Base-by-base conservation (phyloP, 2,888 invertebrate species). In the Lithophane leautieri region DNA sequence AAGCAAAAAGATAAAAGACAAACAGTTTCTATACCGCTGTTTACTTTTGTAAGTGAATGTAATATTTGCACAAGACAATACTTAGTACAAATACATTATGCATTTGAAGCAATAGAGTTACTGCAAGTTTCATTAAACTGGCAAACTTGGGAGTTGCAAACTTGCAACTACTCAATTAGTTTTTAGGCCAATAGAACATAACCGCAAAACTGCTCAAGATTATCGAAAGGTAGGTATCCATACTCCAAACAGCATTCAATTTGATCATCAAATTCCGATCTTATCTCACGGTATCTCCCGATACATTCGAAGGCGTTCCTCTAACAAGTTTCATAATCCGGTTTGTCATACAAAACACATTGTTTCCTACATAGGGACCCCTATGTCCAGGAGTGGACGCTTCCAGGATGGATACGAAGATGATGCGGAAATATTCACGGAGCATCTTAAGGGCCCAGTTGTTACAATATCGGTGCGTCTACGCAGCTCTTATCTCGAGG, bases 31-130 rank as follows among this genome's bases (percentile, higher is more conserved):
- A 40, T 63, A 56, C 40, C 16, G 50, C 44, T 73, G 60, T 80
- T 83, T 76, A 61, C 63, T 73, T 76, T 70, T 42, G 72, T 80
- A 65, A 82, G 76, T 82, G 72, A 72, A 70, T 83, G 70, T 72
- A 65, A 65, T 80, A 76, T 82, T 82, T 82, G 81, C 40, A 56
- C 52, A 68, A 63, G 80, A 47, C 70, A 69, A 79, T 70, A 70
- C 73, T 58, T 52, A 65, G 72, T 68, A 62, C 79, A 66, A 67
- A 74, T 68, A 28, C 70, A 80, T 70, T 63, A 76, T 67, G 67
- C 66, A 76, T 76, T 83, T 54, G 63, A 73, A 60, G 54, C 60
- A 52, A 67, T 56, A 34, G 44, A 28, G n/a, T 71, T 56, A 70
- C 34, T 70, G 61, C 61, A 68, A 40, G 44, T 66, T 79, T 69